Evolutionary conservation across 2,113 vertebrate genomes (phyloP), one percentile per base, ranked within the genome.

Genomic region (Pollachius pollachius): DNA sequence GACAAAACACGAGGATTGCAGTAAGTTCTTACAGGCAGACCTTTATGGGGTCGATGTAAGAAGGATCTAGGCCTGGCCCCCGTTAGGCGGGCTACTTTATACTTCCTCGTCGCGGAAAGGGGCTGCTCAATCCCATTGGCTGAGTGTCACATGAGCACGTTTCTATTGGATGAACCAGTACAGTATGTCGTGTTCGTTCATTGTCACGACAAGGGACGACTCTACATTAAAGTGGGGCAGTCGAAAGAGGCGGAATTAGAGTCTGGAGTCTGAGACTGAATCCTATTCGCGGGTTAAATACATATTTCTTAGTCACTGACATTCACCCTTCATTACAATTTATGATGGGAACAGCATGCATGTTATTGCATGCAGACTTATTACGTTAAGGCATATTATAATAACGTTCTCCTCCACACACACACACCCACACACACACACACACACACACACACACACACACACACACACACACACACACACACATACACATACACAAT

Each of bases 21-120:
- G 62, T 58, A 23, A 69, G 21, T 61, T 85, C 87, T 89, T 75
- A 86, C 86, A 73, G 13, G 0, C 15, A 9, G 83, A 81, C 69
- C 62, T 65, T 82, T 71, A 89, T 27, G 89, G 89, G 64, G 81
- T 81, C 89, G 76, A 65, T 34, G 80, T 85, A 80, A 88, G 87
- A 88, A 72, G 72, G 81, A 70, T 48, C 70, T 48, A 34, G 15
- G 15, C 3, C 60, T 75, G 67, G 52, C 3, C 12, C 1, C 0
- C 0, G 3, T 52, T 18, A 30, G 80, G 72, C 59, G 72, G 67
- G 52, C 72, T 15, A 0, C 62, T 85, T 82, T 90, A 85, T 89
- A 84, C 21, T n/a, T 5, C 11, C 19, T 15, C 17, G 0, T n/a
- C 12, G 72, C 6, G 41, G 6, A 54, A 64, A 21, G 64, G 4